Evolutionary conservation across 2,797 vertebrate species (phyloP).

Genomic region (Erethizon dorsatum): DNA sequence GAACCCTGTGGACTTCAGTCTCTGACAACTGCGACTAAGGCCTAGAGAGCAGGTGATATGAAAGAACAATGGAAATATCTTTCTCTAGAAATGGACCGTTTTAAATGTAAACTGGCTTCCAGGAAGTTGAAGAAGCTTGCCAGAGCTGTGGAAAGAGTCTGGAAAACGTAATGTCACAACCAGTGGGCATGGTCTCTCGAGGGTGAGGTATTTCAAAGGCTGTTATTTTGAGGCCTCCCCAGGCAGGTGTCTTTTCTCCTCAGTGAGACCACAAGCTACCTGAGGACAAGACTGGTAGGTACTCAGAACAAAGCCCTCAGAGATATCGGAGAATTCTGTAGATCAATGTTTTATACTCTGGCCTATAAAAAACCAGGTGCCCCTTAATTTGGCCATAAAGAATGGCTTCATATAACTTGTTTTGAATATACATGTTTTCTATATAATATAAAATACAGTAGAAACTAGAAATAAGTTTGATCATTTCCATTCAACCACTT

Average conservation of each 20-base stretch:
- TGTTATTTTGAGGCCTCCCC: background rate
- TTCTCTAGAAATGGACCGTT: background rate
- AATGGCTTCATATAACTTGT: conserved; percentile 5
- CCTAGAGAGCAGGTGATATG: background rate
- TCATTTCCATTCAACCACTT: background rate
- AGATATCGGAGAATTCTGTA: background rate
- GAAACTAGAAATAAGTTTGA: conserved; percentile 10
- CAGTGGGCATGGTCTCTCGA: background rate
- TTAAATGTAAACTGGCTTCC: background rate
- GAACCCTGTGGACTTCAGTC: background rate
- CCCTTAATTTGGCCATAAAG: background rate
- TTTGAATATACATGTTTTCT: background rate
- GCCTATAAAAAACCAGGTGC: background rate
- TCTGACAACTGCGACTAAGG: background rate
- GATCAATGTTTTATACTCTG: background rate
- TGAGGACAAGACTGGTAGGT: background rate
- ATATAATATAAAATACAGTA: background rate
- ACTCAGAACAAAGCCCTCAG: background rate
- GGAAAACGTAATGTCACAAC: background rate
- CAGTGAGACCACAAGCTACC: background rate
- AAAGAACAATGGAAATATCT: background rate
- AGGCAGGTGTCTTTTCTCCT: background rate
- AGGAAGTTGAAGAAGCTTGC: conserved; percentile 2
- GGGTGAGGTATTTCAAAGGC: background rate
- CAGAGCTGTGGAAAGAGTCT: background rate